Evolutionary conservation across 2,888 invertebrate genomes (phyloP), one percentile per base, ranked within the genome.

Genomic region (Elysia crispata): DNA sequence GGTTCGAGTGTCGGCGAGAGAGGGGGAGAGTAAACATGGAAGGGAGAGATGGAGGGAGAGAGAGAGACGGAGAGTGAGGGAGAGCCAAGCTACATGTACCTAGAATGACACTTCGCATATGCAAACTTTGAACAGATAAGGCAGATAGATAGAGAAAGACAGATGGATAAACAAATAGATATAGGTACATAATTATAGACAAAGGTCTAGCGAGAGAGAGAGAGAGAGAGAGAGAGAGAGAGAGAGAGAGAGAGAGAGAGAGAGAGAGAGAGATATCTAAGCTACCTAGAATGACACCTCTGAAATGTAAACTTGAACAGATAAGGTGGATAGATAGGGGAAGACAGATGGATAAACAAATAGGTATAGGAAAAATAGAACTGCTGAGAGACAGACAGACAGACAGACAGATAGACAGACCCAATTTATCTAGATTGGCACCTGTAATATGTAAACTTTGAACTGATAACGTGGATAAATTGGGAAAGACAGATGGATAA

Each of bases 1-100:
- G 41, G 41, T n/a, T 41, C 41, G 41, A 60, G 60, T 60, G n/a
- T 60, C 25, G 25, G 5, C 15, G 5, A 15, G 60, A 5, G 60
- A 15, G 15, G 57, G 23, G 25, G 57, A 57, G 3, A 15, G 11
- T 30, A 31, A 15, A 1, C 31, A 57, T 41, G 25, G 11, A n/a
- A 76, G 41, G 64, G 62, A 41, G 76, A 76, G 33, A 33, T 1
- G 6, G 23, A 30, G 67, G 25, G 67, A 30, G 30, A 30, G 67
- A 67, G 67, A 30, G 20, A 30, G 67, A 67, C 5, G 31, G 30
- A 30, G 6, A 23, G 25, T 5, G 15, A 30, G 25, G 28, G 67
- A 30, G 6, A 30, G 67, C 6, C 1, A 3, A 30, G 31, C 1
- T 5, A 28, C 6, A 25, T 20, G 25, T 5, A 25, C 6, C 3